These are phyloP conservation scores for Smittia sp. DNA, from an alignment of 2,888 invertebrate genomes.

Conservation along the genomic window DNA sequence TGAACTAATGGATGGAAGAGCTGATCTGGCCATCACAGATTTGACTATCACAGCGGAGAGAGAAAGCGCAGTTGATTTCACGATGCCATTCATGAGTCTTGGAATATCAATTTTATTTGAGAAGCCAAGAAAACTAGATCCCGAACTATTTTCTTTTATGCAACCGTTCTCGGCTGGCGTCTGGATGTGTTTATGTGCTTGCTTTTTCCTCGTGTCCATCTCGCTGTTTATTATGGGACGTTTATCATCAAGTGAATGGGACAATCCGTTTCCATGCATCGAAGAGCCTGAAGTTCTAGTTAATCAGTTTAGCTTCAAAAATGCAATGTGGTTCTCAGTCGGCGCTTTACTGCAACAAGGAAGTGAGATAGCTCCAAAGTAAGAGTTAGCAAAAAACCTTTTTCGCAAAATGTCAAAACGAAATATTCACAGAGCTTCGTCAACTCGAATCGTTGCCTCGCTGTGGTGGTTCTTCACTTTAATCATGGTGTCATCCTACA, in stretches of 20 bases:
- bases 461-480: slow-evolving; percentile 96
- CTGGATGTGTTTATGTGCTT: slow-evolving; percentile 94
- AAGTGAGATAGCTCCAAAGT: slow-evolving; percentile 84
- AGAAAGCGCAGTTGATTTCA: slow-evolving; percentile 91
- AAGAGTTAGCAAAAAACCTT: slow-evolving; percentile 46
- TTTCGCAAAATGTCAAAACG: background rate
- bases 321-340: slow-evolving; percentile 94
- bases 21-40: slow-evolving; percentile 95
- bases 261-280: slow-evolving; percentile 81
- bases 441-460: slow-evolving; percentile 82
- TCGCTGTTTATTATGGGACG: slow-evolving; percentile 86
- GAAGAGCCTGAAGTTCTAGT: slow-evolving; percentile 81
- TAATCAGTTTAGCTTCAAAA: slow-evolving; percentile 87
- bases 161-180: slow-evolving; percentile 90
- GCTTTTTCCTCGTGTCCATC: slow-evolving; percentile 83
- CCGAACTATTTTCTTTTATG: slow-evolving; percentile 93
- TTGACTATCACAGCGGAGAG: slow-evolving; percentile 96
- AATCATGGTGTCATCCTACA: slow-evolving; percentile 95
- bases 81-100: slow-evolving; percentile 98
- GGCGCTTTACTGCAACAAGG: slow-evolving; percentile 82
- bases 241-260: slow-evolving; percentile 83
- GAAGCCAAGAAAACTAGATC: slow-evolving; percentile 88
- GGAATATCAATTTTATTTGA: slow-evolving; percentile 94
- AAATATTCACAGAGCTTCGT: slow-evolving; percentile 66
- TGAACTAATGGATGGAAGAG: slow-evolving; percentile 82